phyloP scores from a whole-genome alignment of 1,140 invertebrate species.

The Heliothis virescens region DNA sequence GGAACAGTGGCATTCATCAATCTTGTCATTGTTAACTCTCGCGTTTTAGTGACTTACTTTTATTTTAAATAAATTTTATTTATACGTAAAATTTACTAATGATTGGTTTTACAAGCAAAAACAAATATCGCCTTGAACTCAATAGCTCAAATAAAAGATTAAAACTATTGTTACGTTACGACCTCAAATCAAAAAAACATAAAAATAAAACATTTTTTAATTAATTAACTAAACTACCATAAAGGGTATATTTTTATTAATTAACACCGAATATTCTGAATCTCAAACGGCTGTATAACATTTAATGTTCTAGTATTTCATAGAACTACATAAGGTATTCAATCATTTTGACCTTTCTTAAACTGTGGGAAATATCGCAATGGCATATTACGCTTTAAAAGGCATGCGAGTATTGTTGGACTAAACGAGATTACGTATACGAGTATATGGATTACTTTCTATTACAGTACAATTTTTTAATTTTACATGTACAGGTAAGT shows the following conservation, averaged over 20 bases:
- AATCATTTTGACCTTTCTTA: constrained; percentile 28
- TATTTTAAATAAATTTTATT: not conserved
- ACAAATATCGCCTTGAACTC: not conserved
- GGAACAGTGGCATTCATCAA: not conserved
- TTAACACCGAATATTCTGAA: constrained; percentile 6
- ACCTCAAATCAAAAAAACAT: not conserved
- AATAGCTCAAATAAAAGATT: constrained; percentile 5
- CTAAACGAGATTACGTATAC: not conserved
- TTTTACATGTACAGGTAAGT: not conserved
- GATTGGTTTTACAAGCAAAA: not conserved
- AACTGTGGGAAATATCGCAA: constrained; percentile 9
- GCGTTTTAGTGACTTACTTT: not conserved
- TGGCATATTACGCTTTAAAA: not conserved
- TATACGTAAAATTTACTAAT: not conserved
- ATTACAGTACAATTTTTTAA: not conserved
- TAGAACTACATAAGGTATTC: not conserved
- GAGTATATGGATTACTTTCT: not conserved
- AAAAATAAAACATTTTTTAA: constrained; percentile 5
- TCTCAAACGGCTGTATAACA: constrained; percentile 1
- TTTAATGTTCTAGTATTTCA: constrained; percentile 12
- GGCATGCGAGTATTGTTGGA: not conserved
- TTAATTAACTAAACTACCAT: not conserved
- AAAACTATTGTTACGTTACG: constrained; percentile 12
- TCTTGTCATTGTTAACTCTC: not conserved
- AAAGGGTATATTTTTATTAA: not conserved